phyloP scores from a whole-genome alignment of 2,797 vertebrate species.

The Siniperca obscura region DNA sequence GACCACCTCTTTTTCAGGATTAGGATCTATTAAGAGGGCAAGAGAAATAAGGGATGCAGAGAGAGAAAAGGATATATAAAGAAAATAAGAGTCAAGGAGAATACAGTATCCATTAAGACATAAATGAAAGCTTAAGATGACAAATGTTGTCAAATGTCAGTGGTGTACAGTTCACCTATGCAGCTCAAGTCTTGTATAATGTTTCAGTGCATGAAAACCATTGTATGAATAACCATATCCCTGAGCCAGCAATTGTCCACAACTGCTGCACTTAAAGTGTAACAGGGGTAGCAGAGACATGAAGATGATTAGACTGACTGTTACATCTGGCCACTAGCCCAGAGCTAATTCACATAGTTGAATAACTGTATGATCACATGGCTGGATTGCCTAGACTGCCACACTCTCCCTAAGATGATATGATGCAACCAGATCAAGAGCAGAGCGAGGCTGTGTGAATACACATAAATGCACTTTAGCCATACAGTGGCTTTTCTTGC shows the following conservation, averaged over 20 bases:
- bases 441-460: conserved; percentile 69
- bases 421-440: conserved; percentile 81
- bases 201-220: conserved; percentile 38
- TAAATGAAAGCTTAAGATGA: conserved; percentile 9
- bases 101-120: conserved; percentile 12
- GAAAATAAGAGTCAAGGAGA: conserved; percentile 24
- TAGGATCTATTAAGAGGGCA: conserved; percentile 37
- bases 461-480: conserved; percentile 75
- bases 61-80: conserved; percentile 9
- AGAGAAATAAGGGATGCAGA: conserved; percentile 11
- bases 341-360: conserved; percentile 70
- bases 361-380: conserved; percentile 70
- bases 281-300: conserved; percentile 57
- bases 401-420: conserved; percentile 71
- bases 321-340: conserved; percentile 74
- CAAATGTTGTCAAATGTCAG: neutral
- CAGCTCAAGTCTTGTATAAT: conserved; percentile 46
- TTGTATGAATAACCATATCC: conserved; percentile 38
- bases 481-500: conserved; percentile 69
- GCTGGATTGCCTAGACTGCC: conserved; percentile 63
- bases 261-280: conserved; percentile 37
- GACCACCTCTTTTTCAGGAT: conserved; percentile 41
- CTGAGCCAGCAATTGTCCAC: conserved; percentile 53
- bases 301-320: conserved; percentile 63
- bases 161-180: neutral